Conservation (phyloP, 1,140 invertebrate genomes). For the Ceratina japonica region DNA sequence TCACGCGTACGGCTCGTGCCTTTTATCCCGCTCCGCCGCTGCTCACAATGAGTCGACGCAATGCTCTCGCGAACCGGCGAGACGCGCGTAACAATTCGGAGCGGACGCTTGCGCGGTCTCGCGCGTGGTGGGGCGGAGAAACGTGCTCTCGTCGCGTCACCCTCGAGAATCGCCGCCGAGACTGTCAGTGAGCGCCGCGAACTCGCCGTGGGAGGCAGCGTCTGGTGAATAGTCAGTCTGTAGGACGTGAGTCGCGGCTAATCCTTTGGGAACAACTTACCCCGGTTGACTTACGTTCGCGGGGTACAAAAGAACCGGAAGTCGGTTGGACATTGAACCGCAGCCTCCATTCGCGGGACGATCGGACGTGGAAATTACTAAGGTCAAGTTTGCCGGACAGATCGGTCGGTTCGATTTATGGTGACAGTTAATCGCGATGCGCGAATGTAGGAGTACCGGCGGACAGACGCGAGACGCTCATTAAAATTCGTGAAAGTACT, state of each 20-base stretch:
- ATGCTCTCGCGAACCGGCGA: conserved; percentile 26
- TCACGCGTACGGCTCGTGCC: neutral
- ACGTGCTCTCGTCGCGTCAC: conserved; percentile 57
- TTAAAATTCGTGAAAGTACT: no score
- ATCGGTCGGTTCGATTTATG: no score
- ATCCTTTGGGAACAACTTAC: neutral
- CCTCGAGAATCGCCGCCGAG: conserved; percentile 41
- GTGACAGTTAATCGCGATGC: no score
- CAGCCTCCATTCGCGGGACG: no score
- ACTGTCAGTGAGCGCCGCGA: conserved; percentile 74
- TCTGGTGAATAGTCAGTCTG: conserved; percentile 28
- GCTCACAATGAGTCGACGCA: conserved; percentile 53
- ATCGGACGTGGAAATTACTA: no score
- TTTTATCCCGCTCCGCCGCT: conserved; percentile 11
- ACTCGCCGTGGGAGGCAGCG: conserved; percentile 64
- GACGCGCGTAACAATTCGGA: conserved; percentile 31
- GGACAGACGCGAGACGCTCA: no score
- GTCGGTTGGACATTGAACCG: no score
- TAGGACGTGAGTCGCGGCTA: neutral
- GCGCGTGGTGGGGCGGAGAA: conserved; percentile 61
- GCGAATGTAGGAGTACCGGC: no score
- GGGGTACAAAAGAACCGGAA: no score
- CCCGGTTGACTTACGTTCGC: no score
- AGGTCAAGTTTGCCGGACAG: no score
- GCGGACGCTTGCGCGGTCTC: conserved; percentile 44